phyloP scores from a whole-genome alignment of 2,797 vertebrate genomes.

The Gymnodraco acuticeps region DNA sequence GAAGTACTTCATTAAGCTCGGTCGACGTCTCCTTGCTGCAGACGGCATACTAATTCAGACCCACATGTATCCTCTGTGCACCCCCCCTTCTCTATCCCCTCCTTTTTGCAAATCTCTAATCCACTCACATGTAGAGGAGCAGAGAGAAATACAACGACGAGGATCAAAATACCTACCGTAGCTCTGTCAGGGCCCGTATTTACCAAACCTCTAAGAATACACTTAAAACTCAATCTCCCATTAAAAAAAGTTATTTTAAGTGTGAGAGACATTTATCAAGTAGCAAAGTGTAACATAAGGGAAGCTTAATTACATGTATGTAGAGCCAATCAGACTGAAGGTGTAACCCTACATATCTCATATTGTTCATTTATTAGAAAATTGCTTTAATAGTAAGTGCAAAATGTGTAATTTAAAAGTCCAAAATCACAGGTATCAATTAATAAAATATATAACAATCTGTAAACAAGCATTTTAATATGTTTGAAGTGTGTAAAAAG shows the following conservation, averaged over 20 bases:
- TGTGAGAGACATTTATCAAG: neutral
- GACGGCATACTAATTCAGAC: conserved; percentile 52
- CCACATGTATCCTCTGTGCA: conserved; percentile 14
- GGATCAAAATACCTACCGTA: neutral
- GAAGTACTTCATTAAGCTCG: conserved; percentile 62
- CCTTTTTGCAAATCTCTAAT: neutral
- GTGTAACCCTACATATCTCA: neutral
- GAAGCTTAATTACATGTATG: too few species aligned
- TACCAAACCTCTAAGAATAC: conserved; percentile 14
- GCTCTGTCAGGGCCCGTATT: neutral
- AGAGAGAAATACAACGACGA: conserved; percentile 15
- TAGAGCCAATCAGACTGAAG: conserved; percentile 8
- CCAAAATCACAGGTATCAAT: neutral
- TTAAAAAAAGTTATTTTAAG: neutral
- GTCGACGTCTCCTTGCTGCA: conserved; percentile 41
- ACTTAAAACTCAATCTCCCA: neutral
- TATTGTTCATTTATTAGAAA: neutral
- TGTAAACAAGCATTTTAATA: neutral
- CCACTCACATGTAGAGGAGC: neutral
- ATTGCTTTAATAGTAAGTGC: neutral
- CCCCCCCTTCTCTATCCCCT: neutral
- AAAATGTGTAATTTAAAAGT: neutral
- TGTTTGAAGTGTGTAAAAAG: neutral
- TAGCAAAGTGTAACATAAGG: neutral
- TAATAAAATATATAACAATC: neutral